Evolutionary conservation across 1,140 invertebrate genomes (phyloP).

Genomic region (Teleopsis dalmanni): DNA sequence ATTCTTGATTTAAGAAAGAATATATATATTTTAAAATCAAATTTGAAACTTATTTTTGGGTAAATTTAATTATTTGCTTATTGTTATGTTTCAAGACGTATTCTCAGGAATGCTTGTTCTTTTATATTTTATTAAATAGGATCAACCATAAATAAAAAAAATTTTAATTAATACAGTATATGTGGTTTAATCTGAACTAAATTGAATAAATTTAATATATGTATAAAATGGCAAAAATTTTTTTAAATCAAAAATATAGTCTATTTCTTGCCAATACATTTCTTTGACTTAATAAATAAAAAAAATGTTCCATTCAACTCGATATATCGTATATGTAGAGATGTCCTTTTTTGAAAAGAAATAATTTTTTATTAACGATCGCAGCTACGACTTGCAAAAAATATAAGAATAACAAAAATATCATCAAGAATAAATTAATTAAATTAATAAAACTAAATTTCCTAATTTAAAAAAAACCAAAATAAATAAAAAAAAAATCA

Average conservation of each 20-base stretch:
- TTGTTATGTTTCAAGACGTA: slow-evolving; percentile 3
- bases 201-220: not conserved
- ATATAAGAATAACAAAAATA: not conserved
- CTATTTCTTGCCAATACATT: not conserved
- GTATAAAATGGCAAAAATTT: not conserved
- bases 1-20: not conserved
- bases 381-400: not conserved
- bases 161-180: too few relatives aligned
- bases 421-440: not conserved
- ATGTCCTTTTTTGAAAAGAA: not conserved
- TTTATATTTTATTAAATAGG: not conserved
- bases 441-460: not conserved
- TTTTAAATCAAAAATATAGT: not conserved
- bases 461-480: not conserved
- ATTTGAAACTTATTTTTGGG: slow-evolving; percentile 1
- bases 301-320: not conserved
- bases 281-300: not conserved
- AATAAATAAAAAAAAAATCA: not conserved
- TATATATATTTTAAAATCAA: slow-evolving; percentile 1
- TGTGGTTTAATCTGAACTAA: not conserved
- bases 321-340: not conserved
- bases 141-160: not conserved
- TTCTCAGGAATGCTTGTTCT: slow-evolving; percentile 1
- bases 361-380: not conserved
- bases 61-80: not conserved